Base-by-base conservation (phyloP, 2,113 vertebrate genomes). In the Odocoileus virginianus region DNA sequence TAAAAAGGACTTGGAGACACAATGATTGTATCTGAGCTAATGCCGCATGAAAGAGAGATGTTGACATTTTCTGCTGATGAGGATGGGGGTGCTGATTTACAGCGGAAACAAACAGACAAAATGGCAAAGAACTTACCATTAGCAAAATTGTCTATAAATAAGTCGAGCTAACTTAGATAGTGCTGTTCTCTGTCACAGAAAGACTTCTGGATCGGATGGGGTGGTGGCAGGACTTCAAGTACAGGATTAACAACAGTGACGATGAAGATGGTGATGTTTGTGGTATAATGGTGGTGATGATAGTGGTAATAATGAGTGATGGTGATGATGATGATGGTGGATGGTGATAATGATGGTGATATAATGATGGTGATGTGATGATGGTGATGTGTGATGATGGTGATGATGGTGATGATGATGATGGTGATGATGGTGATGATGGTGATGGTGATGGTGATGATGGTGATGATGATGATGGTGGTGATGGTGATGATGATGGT, bases 401-500 rank as follows among this genome's bases (percentile, higher is more conserved):
- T 15, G 12, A 36, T 30, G 9, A 0, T 19, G 54, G 2, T 36
- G 8, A 9, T 58, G 40, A 1, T 25, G 23, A 0, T 36, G 2
- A 0, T 36, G 9, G 0, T 25, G 7, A 0, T 78, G 36, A 0
- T 43, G 78, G 17, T 15, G 10, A 1, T 47, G 90, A 6, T 1
- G 33, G 6, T 33, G 40, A 0, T 61, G 16, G 0, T 67, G 60
- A 0, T 52, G 21, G 0, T 50, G 43, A 0, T 15, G 43, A 0
- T 58, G 7, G 0, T 78, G 40, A 0, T 45, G 1, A 0, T 78
- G 2, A 0, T n/a, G n/a, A 0, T 76, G 36, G 0, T 33, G 7
- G 0, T 90, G 40, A 0, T 45, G 15, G 0, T 30, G 5, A 0
- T 40, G 3, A 0, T 55, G 27, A 0, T 43, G 50, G 0, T 4